Base-by-base conservation (phyloP, 2,888 invertebrate genomes). In the Tuta absoluta region DNA sequence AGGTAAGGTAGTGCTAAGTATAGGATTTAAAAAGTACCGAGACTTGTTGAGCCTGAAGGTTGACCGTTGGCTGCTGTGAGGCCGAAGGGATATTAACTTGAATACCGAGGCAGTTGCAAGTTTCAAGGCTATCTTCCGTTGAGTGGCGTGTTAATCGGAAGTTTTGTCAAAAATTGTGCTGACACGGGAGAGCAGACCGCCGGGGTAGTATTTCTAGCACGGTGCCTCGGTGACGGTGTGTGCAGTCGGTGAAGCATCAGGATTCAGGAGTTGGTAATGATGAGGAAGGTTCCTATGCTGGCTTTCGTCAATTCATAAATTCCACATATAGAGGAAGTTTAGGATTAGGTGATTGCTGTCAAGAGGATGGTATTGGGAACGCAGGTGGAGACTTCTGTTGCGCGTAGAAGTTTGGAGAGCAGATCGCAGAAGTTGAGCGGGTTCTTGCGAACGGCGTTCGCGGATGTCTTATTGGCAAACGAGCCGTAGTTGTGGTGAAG, bases 21-120 rank as follows among this genome's bases (percentile, higher is more conserved):
- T 84, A 90, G 90, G 89, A 89, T 89, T 85, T 73, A 91, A 91
- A 90, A 84, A 87, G 88, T 91, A 91, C 91, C 91, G 88, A 90
- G 82, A 87, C 81, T 84, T 88, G 89, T 83, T 89, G 90, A 85
- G 90, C 86, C 84, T 84, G 83, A 76, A 76, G 82, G 86, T 84
- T 74, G 87, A 82, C 83, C 86, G 86, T 79, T 82, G 85, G 84
- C 86, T 85, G 89, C 87, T 80, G 84, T 87, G 87, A 84, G 84
- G 88, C 89, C 86, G 86, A 81, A 84, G 87, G 87, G 81, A 83
- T 81, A 80, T 79, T 72, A 81, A 75, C 72, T 80, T 75, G 76
- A 71, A 74, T 70, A 74, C 72, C 72, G 82, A 82, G 82, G 84
- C 82, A 80, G 73, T 78, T 78, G 69, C 71, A 68, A 77, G 77